Conservation (phyloP, 2,797 vertebrate species). For the Ctenopoma multispine region DNA sequence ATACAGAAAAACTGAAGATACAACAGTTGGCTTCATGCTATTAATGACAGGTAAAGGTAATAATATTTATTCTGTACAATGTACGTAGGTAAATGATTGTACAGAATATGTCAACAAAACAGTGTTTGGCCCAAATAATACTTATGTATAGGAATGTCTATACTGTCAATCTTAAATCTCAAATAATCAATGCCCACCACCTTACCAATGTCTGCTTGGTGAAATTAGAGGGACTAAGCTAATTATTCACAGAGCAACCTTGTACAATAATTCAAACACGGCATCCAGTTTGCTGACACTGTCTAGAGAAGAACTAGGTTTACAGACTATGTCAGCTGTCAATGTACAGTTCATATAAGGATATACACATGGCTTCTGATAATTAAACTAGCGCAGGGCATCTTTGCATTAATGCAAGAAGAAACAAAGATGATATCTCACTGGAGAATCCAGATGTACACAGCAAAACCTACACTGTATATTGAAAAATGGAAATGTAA, state of each 20-base stretch:
- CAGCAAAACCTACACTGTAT: conserved; percentile 44
- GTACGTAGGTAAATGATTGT: conserved; percentile 7
- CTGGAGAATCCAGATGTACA: conserved; percentile 44
- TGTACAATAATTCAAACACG: conserved; percentile 53
- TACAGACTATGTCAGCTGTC: conserved; percentile 56
- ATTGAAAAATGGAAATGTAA: conserved; percentile 46
- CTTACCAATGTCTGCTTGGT: conserved; percentile 34
- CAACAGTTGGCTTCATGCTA: not conserved
- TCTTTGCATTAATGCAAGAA: conserved; percentile 40
- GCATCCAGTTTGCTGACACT: conserved; percentile 62
- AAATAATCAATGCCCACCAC: conserved; percentile 52
- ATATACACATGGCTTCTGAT: conserved; percentile 54
- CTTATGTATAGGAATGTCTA: conserved; percentile 26
- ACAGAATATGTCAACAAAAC: conserved; percentile 24
- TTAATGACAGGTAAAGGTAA: conserved; percentile 6
- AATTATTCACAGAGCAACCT: conserved; percentile 27
- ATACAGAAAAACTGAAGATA: not conserved
- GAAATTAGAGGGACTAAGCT: conserved; percentile 17
- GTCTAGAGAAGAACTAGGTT: conserved; percentile 62
- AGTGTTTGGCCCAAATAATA: conserved; percentile 31
- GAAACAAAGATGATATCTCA: conserved; percentile 22
- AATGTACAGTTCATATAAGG: conserved; percentile 48
- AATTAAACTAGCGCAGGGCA: conserved; percentile 48
- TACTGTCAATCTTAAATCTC: conserved; percentile 19
- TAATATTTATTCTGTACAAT: conserved; percentile 43